phyloP scores from a whole-genome alignment of 1,140 invertebrate species.

The Drosophila tropicalis region DNA sequence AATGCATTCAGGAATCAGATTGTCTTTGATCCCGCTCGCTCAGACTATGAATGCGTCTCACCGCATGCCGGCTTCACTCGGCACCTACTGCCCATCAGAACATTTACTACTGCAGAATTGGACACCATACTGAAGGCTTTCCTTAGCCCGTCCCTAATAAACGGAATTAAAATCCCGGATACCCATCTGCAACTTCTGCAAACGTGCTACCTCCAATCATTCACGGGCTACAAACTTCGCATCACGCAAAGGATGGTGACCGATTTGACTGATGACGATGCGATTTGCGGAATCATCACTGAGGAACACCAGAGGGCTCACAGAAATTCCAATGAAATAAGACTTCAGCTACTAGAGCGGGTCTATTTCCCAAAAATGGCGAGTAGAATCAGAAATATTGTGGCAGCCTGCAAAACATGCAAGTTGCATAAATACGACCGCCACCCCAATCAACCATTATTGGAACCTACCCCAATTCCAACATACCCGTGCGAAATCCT shows the following conservation, averaged over 20 bases:
- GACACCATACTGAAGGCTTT: background rate
- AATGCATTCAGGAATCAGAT: conserved; percentile 14
- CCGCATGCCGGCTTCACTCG: conserved; percentile 1
- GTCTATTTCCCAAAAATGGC: background rate
- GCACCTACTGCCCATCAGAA: background rate
- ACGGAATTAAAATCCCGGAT: background rate
- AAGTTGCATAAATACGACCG: background rate
- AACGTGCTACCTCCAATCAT: background rate
- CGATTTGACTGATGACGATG: too few relatives aligned
- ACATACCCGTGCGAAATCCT: too few relatives aligned
- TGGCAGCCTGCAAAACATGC: background rate
- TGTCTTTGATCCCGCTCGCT: background rate
- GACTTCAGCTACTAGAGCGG: background rate
- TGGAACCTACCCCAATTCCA: too few relatives aligned
- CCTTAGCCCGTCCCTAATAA: background rate
- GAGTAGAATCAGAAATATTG: background rate
- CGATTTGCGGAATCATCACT: background rate
- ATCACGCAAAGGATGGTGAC: background rate
- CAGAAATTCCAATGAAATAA: background rate
- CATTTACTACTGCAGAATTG: too few relatives aligned
- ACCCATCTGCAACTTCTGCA: background rate
- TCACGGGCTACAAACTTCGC: background rate
- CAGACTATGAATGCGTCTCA: background rate
- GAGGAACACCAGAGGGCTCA: background rate
- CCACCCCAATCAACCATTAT: too few relatives aligned